A percentile compares a stretch with the other conserved stretches of the same genome.
phyloP scores from a whole-genome alignment of 2,797 vertebrate species.

The Morelia viridis region DNA sequence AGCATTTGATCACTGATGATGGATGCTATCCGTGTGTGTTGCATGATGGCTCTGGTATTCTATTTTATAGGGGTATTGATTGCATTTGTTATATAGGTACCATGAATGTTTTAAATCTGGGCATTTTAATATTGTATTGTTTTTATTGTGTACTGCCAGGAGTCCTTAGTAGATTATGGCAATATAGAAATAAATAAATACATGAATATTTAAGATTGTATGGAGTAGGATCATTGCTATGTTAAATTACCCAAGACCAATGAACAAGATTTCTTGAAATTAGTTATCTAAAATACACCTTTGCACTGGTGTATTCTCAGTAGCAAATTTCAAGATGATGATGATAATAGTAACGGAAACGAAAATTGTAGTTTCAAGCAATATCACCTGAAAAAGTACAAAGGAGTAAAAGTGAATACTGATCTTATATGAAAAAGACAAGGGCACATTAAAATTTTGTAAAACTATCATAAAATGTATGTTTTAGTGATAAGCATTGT shows the following conservation, averaged over 20 bases:
- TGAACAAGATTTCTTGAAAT: background rate
- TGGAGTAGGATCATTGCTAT: background rate
- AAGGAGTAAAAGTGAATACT: conserved; percentile 61
- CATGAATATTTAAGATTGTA: background rate
- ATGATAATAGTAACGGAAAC: conserved; percentile 49
- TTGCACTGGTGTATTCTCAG: background rate
- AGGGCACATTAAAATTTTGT: conserved; percentile 60
- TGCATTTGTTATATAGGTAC: background rate
- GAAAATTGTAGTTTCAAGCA: conserved; percentile 55
- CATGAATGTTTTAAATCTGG: background rate
- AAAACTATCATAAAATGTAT: conserved; percentile 61
- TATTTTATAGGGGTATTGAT: background rate
- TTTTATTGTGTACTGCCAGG: background rate
- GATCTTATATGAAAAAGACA: conserved; percentile 63
- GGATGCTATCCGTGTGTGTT: background rate
- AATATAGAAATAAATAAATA: background rate
- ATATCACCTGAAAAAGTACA: conserved; percentile 59
- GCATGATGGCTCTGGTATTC: background rate
- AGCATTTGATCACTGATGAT: background rate
- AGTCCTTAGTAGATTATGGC: background rate
- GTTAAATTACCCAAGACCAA: background rate
- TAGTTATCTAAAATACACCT: rapidly evolving
- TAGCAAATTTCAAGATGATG: background rate
- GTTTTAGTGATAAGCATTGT: conserved; percentile 55
- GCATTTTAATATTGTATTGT: background rate